A percentile compares a stretch with the other conserved stretches of the same genome.
Evolutionary conservation across 2,797 vertebrate genomes (phyloP).

Genomic region (Gallinago stenura): DNA sequence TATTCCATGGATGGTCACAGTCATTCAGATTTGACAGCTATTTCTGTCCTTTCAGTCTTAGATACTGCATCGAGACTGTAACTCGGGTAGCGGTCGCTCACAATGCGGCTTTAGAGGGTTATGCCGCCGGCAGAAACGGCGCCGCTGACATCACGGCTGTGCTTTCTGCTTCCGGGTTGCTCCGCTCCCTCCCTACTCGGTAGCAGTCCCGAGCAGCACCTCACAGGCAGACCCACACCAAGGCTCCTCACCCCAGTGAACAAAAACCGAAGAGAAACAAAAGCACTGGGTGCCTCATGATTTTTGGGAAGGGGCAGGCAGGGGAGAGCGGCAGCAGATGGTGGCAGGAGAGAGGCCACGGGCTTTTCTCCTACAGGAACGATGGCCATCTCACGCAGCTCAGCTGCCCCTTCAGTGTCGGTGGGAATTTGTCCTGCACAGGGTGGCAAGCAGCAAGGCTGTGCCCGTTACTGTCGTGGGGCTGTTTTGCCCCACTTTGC

Average conservation of each 20-base stretch:
- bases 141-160: neutral
- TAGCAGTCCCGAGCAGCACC: neutral
- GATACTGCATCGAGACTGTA: neutral
- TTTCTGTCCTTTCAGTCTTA: neutral
- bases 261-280: neutral
- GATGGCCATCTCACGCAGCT: accelerated
- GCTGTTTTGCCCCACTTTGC: neutral
- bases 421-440: neutral
- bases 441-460: neutral
- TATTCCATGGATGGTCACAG: neutral
- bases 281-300: accelerated
- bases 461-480: no score
- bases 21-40: neutral
- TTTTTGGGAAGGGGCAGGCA: neutral
- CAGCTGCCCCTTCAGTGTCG: accelerated
- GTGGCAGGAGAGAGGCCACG: neutral
- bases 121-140: slow-evolving; percentile 48
- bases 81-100: neutral
- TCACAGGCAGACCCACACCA: neutral
- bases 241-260: accelerated
- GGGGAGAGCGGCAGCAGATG: no score
- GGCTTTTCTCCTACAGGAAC: neutral
- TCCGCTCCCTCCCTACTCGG: slow-evolving; percentile 48
- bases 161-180: slow-evolving; percentile 40
- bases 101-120: neutral